phyloP scores from a whole-genome alignment of 2,888 invertebrate species.

The Boloria selene region DNA sequence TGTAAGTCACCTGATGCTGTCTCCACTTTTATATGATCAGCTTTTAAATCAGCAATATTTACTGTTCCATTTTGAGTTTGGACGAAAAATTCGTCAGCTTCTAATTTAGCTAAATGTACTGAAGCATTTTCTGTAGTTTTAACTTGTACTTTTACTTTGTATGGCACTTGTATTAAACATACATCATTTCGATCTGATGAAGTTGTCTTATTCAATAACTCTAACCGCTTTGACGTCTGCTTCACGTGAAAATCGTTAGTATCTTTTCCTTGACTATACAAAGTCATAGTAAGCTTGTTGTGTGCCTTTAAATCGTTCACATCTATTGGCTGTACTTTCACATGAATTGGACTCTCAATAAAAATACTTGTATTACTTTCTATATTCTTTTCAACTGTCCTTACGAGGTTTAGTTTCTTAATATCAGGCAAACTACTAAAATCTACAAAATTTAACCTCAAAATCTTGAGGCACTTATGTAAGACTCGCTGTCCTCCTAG shows the following conservation, averaged over 20 bases:
- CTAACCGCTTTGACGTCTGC: conserved; percentile 73
- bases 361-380: conserved; percentile 75
- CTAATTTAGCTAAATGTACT: conserved; percentile 67
- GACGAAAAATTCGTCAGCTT: conserved; percentile 72
- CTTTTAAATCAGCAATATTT: conserved; percentile 65
- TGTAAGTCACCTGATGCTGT: conserved; percentile 64
- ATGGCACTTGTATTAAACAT: conserved; percentile 76
- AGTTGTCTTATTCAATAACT: conserved; percentile 71
- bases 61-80: conserved; percentile 73
- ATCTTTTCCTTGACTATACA: conserved; percentile 73
- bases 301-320: conserved; percentile 71
- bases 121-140: conserved; percentile 71
- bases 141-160: conserved; percentile 73
- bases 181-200: conserved; percentile 70
- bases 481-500: conserved; percentile 64
- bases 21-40: conserved; percentile 68
- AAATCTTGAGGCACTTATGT: conserved; percentile 76
- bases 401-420: conserved; percentile 70
- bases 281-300: conserved; percentile 71
- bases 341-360: conserved; percentile 78
- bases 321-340: conserved; percentile 75
- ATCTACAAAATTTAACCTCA: conserved; percentile 76
- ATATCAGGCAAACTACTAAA: conserved; percentile 72
- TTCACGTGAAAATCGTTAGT: conserved; percentile 75
- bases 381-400: conserved; percentile 76